Evolutionary conservation across 2,113 vertebrate genomes (phyloP).

Genomic region (Elephantulus edwardii): DNA sequence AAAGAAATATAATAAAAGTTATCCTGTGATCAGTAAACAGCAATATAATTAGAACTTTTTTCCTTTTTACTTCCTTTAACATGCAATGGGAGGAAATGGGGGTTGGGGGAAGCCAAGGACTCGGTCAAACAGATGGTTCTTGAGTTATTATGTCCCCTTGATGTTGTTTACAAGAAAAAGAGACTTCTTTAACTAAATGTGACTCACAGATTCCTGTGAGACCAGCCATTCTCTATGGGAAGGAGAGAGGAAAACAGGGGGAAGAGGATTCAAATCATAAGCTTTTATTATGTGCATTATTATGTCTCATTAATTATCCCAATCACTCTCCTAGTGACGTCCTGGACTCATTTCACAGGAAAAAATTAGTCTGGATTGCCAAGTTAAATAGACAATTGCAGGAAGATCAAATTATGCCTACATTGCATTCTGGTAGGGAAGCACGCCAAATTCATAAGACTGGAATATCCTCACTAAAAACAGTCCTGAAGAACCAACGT

Average conservation of each 20-base stretch:
- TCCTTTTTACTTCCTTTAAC: constrained; percentile 89
- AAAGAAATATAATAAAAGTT: constrained; percentile 82
- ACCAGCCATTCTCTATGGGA: constrained; percentile 79
- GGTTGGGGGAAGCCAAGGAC: constrained; percentile 90
- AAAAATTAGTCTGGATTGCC: constrained; percentile 89
- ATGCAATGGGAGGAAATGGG: constrained; percentile 87
- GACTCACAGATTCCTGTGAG: constrained; percentile 85
- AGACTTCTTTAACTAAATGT: constrained; percentile 81
- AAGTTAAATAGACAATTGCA: constrained; percentile 96
- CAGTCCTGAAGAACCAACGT: constrained; percentile 92
- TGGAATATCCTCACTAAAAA: constrained; percentile 92
- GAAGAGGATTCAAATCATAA: constrained; percentile 84
- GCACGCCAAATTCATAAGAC: constrained; percentile 94
- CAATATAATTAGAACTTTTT: constrained; percentile 88
- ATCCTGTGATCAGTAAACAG: constrained; percentile 84
- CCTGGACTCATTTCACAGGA: constrained; percentile 88
- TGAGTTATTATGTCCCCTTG: constrained; percentile 80
- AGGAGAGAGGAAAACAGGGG: constrained; percentile 81
- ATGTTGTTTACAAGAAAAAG: constrained; percentile 85
- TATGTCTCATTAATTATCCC: constrained; percentile 90
- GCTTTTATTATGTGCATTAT: constrained; percentile 90
- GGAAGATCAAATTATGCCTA: constrained; percentile 99
- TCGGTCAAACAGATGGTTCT: constrained; percentile 89
- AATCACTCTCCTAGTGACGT: constrained; percentile 86
- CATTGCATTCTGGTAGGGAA: constrained; percentile 93